A percentile compares a stretch with the other conserved stretches of the same genome.
phyloP scores from a whole-genome alignment of 2,113 vertebrate species.

The Crotalus viridis region DNA sequence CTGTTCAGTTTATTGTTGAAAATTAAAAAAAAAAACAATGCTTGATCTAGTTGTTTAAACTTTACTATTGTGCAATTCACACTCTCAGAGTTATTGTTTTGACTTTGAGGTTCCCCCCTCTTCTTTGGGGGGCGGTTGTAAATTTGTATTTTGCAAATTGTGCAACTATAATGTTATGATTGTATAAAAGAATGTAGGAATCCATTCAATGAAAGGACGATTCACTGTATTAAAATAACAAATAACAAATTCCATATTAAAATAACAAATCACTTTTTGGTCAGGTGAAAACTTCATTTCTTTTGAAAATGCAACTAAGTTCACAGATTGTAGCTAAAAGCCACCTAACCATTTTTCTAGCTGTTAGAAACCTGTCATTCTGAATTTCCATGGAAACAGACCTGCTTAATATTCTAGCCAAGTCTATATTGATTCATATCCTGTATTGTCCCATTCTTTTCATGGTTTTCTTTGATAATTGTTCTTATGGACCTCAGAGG shows the following conservation, averaged over 20 bases:
- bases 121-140: background rate
- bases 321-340: background rate
- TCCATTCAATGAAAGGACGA: slow-evolving; percentile 1
- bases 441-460: background rate
- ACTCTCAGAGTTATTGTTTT: background rate
- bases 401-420: slow-evolving; percentile 31
- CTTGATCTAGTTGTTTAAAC: background rate
- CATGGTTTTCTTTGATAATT: background rate
- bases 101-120: background rate
- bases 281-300: background rate
- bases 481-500: background rate
- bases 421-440: slow-evolving; percentile 10
- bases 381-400: slow-evolving; percentile 24
- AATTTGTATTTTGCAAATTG: background rate
- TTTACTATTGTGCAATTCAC: background rate
- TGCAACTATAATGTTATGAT: background rate
- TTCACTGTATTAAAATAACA: background rate
- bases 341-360: background rate
- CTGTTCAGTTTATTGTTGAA: background rate
- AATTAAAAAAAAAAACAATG: background rate
- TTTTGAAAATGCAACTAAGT: background rate
- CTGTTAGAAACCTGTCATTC: slow-evolving; percentile 11
- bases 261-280: background rate
- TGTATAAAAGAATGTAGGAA: background rate
- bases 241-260: background rate